Base-by-base conservation (phyloP, 2,888 invertebrate genomes). In the Volucella inanis region DNA sequence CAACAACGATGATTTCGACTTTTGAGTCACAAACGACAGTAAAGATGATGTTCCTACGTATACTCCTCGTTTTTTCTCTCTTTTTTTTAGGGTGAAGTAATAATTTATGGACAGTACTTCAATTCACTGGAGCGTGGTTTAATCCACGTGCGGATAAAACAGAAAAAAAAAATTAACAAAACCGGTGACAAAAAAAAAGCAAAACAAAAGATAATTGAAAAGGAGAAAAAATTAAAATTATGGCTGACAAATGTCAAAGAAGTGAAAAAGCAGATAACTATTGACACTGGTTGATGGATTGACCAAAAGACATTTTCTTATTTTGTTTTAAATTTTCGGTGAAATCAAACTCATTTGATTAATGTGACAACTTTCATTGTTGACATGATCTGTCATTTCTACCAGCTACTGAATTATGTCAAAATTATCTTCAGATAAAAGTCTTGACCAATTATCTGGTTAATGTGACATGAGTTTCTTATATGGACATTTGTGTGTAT, bases 61-160 rank as follows among this genome's bases (percentile, higher is more conserved):
- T 22, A 22, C 31, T 31, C 31, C 0, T 31, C 31, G 31, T 31
- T 31, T 31, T 6, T 31, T 31, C 31, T 31, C 31, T 31, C 6
- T 31, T 31, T 6, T 31, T 39, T 57, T 70, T 65, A 79, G 75
- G 79, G 84, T 75, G 75, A 84, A 79, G 75, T 71, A 84, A 70
- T 75, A 75, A 84, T 75, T 80, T 85, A 85, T 72, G 62, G 57
- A 67, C 71, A 45, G 75, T 52, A 76, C 71, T 76, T 57, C 50
- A 31, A 79, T 68, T 85, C 85, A 76, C 80, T 80, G 72, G 55
- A 85, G 85, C 85, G 72, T 85, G 76, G 38, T 54, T 67, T 76
- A 85, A 85, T 85, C 85, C 85, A 85, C 85, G 85, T 85, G 85
- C 81, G 85, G 76, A 71, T 57, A 49, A 41, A 77, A 47, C 52